A percentile compares a stretch with the other conserved stretches of the same genome.
Evolutionary conservation across 2,888 invertebrate species (phyloP).

Genomic region (Dynastes grantii): DNA sequence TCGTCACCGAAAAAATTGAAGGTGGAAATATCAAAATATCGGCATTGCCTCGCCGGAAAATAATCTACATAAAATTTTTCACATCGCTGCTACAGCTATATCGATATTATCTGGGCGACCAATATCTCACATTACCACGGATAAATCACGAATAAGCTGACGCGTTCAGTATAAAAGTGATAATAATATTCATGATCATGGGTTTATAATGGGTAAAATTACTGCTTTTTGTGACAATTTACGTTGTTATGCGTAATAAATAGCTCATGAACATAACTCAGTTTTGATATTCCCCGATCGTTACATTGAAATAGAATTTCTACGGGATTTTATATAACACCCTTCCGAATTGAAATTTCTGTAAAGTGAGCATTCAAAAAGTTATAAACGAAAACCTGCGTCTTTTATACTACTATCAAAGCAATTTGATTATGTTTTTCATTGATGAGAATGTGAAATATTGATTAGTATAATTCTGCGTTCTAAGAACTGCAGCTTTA

Average conservation of each 20-base stretch:
- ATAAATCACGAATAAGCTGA: slow-evolving; percentile 24
- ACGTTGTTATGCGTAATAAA: slow-evolving; percentile 4
- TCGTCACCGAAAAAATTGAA: slow-evolving; percentile 23
- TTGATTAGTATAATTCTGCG: too few species aligned
- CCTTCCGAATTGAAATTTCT: too few species aligned
- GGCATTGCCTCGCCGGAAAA: slow-evolving; percentile 5
- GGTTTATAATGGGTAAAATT: slow-evolving; percentile 26
- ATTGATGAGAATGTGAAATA: too few species aligned
- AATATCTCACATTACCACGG: slow-evolving; percentile 33
- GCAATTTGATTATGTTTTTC: too few species aligned
- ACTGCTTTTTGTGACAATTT: slow-evolving; percentile 6
- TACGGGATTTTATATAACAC: too few species aligned
- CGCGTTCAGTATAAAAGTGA: slow-evolving; percentile 16
- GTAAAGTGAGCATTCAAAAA: too few species aligned
- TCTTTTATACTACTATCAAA: too few species aligned
- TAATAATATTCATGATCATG: slow-evolving; percentile 21
- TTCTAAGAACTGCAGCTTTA: too few species aligned
- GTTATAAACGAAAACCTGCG: too few species aligned
- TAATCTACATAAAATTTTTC: slow-evolving; percentile 44
- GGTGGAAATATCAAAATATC: slow-evolving; percentile 49
- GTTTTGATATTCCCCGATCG: slow-evolving; percentile 13
- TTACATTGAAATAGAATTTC: slow-evolving; percentile 5
- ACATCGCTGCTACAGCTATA: slow-evolving; percentile 25
- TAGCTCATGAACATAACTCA: slow-evolving; percentile 11
- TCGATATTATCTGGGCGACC: slow-evolving; percentile 32